These are phyloP conservation scores for Oreochromis tanganicae DNA, from an alignment of 2,113 vertebrate genomes.

Conservation along the genomic window DNA sequence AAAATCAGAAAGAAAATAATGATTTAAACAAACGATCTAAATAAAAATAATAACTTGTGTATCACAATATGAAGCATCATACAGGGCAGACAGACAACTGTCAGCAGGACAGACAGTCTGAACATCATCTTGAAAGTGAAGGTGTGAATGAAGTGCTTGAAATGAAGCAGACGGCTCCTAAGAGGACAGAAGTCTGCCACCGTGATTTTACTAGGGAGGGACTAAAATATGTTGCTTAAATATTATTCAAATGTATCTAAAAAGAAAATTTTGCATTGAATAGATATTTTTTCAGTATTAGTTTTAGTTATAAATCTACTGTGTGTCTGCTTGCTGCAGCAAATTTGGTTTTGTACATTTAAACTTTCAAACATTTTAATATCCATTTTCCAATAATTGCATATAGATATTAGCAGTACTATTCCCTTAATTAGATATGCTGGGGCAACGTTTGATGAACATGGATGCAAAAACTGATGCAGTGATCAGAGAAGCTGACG, in stretches of 20 bases:
- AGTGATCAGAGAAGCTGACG: neutral
- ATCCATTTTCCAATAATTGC: neutral
- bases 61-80: neutral
- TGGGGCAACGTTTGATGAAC: neutral
- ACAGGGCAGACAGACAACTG: neutral
- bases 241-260: neutral
- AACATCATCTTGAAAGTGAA: neutral
- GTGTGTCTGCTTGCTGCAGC: neutral
- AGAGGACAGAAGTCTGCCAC: neutral
- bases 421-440: neutral
- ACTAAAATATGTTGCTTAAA: rapidly evolving
- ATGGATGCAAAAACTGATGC: neutral
- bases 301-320: neutral
- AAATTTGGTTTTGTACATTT: neutral
- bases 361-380: neutral
- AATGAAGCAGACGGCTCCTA: neutral
- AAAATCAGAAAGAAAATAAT: neutral
- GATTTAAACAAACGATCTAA: neutral
- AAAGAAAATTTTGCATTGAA: neutral
- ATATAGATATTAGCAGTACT: neutral
- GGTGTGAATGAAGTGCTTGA: neutral
- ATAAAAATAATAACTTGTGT: neutral
- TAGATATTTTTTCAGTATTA: neutral
- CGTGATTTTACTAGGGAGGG: rapidly evolving
- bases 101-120: rapidly evolving